phyloP scores from a whole-genome alignment of 2,113 vertebrate genomes.

The Pristiophorus japonicus region DNA sequence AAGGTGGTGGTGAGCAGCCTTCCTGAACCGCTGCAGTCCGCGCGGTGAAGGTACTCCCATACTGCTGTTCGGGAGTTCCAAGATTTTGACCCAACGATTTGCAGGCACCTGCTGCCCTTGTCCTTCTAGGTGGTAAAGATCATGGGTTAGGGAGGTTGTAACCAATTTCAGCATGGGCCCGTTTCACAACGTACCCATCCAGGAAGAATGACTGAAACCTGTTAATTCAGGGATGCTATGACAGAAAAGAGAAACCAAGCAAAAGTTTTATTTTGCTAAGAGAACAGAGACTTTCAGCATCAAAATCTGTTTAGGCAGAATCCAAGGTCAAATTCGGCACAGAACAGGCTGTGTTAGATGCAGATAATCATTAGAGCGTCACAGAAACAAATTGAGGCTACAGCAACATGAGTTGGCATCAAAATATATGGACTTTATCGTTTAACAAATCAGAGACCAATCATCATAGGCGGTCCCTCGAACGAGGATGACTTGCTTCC shows the following conservation, averaged over 20 bases:
- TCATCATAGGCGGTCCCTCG: no score
- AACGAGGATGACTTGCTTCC: no score
- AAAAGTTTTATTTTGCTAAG: background rate
- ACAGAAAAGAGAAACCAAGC: background rate
- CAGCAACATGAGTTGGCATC: background rate
- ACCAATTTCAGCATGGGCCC: no score
- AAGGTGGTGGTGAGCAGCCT: no score
- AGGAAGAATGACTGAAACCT: background rate
- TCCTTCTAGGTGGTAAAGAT: no score
- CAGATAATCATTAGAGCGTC: background rate
- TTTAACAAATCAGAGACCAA: background rate
- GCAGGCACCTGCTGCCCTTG: no score
- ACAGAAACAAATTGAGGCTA: background rate
- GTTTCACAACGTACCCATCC: background rate
- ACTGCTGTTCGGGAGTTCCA: no score
- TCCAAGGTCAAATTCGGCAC: background rate
- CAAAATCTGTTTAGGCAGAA: background rate
- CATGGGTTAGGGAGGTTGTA: no score
- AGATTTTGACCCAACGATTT: no score
- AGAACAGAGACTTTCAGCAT: background rate
- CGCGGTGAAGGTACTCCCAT: no score
- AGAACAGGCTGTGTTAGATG: background rate
- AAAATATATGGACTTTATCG: background rate
- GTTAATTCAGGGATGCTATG: background rate
- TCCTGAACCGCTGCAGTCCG: no score